Evolutionary conservation across 2,113 vertebrate genomes (phyloP).

Genomic region (Rhizomys pruinosus): DNA sequence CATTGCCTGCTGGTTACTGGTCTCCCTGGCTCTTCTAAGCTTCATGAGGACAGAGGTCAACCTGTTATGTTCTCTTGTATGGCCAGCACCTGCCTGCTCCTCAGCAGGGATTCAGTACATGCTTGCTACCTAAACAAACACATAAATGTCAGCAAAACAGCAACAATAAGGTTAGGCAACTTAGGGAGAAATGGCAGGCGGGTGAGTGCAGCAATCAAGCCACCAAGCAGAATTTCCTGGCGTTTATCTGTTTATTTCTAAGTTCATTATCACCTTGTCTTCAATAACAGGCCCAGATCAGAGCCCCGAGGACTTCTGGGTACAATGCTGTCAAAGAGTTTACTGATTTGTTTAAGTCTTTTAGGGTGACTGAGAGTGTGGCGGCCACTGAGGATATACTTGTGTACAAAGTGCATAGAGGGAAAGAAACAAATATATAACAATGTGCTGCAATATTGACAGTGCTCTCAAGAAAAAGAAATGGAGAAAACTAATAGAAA

Average conservation of each 20-base stretch:
- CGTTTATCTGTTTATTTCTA: background rate
- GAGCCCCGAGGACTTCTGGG: background rate
- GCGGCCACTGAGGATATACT: background rate
- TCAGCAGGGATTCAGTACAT: background rate
- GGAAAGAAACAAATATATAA: background rate
- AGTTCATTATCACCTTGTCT: background rate
- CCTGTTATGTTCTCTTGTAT: background rate
- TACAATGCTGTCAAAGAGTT: too few species aligned
- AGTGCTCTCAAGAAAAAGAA: background rate
- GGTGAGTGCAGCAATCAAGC: background rate
- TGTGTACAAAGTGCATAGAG: background rate
- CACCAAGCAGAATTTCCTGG: background rate
- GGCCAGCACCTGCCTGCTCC: background rate
- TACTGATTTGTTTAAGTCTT: background rate
- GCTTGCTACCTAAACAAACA: conserved; percentile 23
- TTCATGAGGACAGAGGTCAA: background rate
- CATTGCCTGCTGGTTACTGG: background rate
- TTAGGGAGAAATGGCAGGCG: background rate
- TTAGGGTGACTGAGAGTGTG: background rate
- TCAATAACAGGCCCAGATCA: background rate
- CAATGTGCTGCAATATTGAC: too few species aligned
- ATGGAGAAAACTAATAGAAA: background rate
- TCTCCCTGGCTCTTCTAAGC: background rate
- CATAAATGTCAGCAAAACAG: background rate
- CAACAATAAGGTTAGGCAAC: background rate